These are phyloP conservation scores for Zoanthus sociatus DNA, from an alignment of 92 coral and sea anemone genomes.

Conservation along the genomic window DNA sequence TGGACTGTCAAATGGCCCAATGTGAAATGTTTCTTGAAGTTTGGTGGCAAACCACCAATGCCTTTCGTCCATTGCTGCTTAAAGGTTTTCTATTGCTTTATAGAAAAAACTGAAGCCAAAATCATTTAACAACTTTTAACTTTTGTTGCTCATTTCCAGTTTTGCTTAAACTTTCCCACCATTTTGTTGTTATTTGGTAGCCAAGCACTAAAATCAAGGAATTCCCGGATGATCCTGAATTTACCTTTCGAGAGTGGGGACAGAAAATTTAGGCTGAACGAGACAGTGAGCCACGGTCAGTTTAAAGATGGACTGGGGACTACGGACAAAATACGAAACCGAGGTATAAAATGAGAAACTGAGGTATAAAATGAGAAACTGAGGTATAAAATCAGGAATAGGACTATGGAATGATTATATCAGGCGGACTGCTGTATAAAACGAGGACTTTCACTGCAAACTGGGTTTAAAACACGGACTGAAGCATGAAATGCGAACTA, in stretches of 20 bases:
- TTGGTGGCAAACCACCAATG: conserved; percentile 99
- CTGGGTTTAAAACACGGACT: too few species aligned
- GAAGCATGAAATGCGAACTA: too few species aligned
- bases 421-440: too few species aligned
- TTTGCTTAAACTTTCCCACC: conserved; percentile 76
- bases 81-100: not conserved
- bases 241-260: conserved; percentile 19
- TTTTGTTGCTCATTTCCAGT: conserved; percentile 4
- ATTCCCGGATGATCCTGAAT: conserved; percentile 76
- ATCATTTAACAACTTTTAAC: not conserved
- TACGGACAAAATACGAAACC: too few species aligned
- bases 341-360: too few species aligned
- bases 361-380: too few species aligned
- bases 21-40: conserved; percentile 97
- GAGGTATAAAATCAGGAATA: too few species aligned
- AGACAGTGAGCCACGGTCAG: too few species aligned
- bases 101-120: not conserved
- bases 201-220: conserved; percentile 77
- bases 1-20: conserved; percentile 98
- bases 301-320: too few species aligned
- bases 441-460: too few species aligned
- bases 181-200: conserved; percentile 97
- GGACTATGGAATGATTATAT: too few species aligned
- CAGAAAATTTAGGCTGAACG: not conserved
- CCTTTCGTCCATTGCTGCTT: conserved; percentile 89